These are phyloP conservation scores for Mormoops blainvillei DNA, from an alignment of 2,113 vertebrate species.

Conservation along the genomic window DNA sequence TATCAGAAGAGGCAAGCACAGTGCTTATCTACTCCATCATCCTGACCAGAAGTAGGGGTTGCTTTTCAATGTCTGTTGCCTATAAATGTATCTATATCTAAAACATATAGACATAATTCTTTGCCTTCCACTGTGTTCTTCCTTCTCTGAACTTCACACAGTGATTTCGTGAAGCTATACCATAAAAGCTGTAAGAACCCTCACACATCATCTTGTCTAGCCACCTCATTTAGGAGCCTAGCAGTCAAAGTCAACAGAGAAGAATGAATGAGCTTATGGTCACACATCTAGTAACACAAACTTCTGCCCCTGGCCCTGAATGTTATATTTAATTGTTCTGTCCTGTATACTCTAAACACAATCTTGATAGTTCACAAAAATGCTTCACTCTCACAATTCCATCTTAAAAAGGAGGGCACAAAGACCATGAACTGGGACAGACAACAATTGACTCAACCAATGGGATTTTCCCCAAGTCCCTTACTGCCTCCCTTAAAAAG, in stretches of 20 bases:
- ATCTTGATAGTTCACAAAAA: neutral
- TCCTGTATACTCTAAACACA: neutral
- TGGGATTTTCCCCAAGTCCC: neutral
- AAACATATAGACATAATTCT: fast-evolving
- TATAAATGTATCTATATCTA: neutral
- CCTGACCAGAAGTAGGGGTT: neutral
- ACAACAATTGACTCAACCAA: too few species aligned
- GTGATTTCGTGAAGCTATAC: too few species aligned
- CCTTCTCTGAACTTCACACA: neutral
- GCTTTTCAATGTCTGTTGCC: fast-evolving
- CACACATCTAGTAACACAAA: neutral
- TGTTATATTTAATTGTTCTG: neutral
- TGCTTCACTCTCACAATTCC: neutral
- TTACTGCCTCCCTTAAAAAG: neutral
- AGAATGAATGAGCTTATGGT: too few species aligned
- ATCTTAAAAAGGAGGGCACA: neutral
- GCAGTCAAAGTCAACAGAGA: neutral
- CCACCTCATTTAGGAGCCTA: neutral
- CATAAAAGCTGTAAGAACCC: too few species aligned
- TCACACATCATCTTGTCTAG: neutral
- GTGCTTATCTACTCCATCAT: neutral
- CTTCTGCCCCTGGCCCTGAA: neutral
- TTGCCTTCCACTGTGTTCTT: neutral
- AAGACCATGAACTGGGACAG: neutral
- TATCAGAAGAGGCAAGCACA: neutral